A percentile compares a stretch with the other conserved stretches of the same genome.
These are phyloP conservation scores for Priocnemis perturbator DNA, from an alignment of 2,888 invertebrate genomes.

Conservation along the genomic window DNA sequence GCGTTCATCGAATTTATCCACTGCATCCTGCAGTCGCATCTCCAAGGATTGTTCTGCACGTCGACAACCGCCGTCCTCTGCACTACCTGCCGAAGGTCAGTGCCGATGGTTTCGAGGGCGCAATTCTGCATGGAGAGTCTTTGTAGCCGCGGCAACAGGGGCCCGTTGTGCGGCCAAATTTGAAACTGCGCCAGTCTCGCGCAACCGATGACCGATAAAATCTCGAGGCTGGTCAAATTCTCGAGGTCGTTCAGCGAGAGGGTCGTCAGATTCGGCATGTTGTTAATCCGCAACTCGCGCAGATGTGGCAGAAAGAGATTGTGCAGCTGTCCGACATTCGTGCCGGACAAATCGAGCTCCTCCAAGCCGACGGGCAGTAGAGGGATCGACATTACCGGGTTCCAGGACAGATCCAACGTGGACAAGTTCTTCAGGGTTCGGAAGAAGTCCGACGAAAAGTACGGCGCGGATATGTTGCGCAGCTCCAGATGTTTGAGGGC, in stretches of 20 bases:
- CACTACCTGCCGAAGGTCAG: slow-evolving; percentile 75
- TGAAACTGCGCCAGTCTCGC: slow-evolving; percentile 77
- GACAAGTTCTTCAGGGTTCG: slow-evolving; percentile 61
- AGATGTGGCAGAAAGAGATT: slow-evolving; percentile 76
- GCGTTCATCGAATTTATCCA: slow-evolving; percentile 75
- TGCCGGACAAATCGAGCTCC: slow-evolving; percentile 81
- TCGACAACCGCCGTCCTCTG: slow-evolving; percentile 76
- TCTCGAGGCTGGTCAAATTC: slow-evolving; percentile 76
- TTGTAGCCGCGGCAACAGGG: slow-evolving; percentile 75
- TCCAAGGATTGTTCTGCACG: slow-evolving; percentile 81
- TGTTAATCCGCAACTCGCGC: slow-evolving; percentile 78
- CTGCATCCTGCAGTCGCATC: slow-evolving; percentile 79
- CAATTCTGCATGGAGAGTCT: slow-evolving; percentile 76
- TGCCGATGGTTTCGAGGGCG: slow-evolving; percentile 73
- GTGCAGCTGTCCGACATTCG: slow-evolving; percentile 76
- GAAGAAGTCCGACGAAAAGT: slow-evolving; percentile 63
- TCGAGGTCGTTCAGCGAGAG: slow-evolving; percentile 79
- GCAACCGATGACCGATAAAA: slow-evolving; percentile 78
- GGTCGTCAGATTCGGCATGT: slow-evolving; percentile 76
- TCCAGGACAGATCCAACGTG: slow-evolving; percentile 70
- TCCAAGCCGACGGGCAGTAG: slow-evolving; percentile 78
- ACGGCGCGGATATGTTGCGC: slow-evolving; percentile 61
- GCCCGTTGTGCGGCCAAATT: slow-evolving; percentile 69
- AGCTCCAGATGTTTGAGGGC: slow-evolving; percentile 62
- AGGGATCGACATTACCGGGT: slow-evolving; percentile 78